Percentiles rank a stretch among this genome's conserved stretches.
These are phyloP conservation scores for Dicrostonyx torquatus DNA, from an alignment of 2,797 vertebrate genomes.

Conservation along the genomic window DNA sequence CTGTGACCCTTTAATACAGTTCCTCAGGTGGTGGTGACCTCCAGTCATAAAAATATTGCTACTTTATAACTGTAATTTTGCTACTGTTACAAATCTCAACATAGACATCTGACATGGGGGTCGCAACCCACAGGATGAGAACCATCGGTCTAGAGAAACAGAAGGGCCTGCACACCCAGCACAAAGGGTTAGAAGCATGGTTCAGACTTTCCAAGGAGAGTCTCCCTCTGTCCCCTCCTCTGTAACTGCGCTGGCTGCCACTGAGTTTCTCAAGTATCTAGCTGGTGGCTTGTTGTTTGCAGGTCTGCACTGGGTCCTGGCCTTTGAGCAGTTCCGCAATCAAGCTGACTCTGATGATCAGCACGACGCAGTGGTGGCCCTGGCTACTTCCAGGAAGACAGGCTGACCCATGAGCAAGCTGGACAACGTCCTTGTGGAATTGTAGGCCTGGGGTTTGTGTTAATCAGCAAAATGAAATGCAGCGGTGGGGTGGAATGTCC, in stretches of 20 bases:
- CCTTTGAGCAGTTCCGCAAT: neutral
- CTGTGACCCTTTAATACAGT: neutral
- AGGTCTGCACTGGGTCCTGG: neutral
- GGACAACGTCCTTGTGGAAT: neutral
- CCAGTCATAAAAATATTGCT: no score
- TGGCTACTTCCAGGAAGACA: neutral
- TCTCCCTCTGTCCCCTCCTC: neutral
- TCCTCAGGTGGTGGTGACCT: neutral
- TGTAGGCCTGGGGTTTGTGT: neutral
- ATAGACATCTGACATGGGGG: neutral
- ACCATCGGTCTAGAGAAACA: neutral
- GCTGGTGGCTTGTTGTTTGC: neutral
- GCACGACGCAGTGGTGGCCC: neutral
- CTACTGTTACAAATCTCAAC: neutral
- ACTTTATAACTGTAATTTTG: neutral
- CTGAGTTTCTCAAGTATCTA: neutral
- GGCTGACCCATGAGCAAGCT: neutral
- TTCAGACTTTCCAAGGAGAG: neutral
- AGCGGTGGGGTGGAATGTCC: neutral
- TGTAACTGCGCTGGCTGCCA: neutral
- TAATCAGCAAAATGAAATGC: conserved; percentile 6
- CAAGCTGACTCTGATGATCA: neutral
- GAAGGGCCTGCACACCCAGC: neutral
- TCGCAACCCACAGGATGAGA: neutral
- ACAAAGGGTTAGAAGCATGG: neutral